These are phyloP conservation scores for Scolopax rusticola DNA, from an alignment of 2,797 vertebrate species.

Conservation along the genomic window DNA sequence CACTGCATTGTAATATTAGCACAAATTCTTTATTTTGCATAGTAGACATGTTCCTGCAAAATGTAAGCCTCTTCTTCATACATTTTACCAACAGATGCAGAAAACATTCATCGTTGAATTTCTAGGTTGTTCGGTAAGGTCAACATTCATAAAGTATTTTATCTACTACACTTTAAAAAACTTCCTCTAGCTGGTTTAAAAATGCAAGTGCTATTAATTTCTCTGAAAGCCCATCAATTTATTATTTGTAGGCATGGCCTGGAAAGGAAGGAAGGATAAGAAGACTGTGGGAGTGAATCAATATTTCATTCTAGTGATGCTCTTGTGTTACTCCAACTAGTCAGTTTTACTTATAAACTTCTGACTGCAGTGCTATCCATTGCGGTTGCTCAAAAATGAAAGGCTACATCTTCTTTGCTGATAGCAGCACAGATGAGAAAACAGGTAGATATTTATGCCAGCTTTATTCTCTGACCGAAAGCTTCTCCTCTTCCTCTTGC, in stretches of 20 bases:
- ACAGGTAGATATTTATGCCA: neutral
- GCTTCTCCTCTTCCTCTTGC: neutral
- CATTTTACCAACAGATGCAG: neutral
- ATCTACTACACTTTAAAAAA: neutral
- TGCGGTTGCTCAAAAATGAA: neutral
- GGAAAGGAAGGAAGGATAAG: slow-evolving; percentile 15
- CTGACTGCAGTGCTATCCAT: neutral
- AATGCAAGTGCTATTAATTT: neutral
- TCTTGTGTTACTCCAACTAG: neutral
- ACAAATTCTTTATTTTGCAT: neutral
- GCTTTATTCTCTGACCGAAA: neutral
- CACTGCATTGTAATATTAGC: neutral
- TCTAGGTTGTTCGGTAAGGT: neutral
- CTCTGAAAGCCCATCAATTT: neutral
- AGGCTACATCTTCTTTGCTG: neutral
- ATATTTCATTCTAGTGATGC: neutral
- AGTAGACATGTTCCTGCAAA: neutral
- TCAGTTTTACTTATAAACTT: neutral
- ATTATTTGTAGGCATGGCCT: neutral
- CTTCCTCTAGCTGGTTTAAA: neutral
- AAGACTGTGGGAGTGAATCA: neutral
- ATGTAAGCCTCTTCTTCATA: neutral
- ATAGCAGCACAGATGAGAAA: neutral
- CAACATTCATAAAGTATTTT: neutral
- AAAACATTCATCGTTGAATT: neutral